Evolutionary conservation across 2,113 vertebrate genomes (phyloP), one percentile per base, ranked within the genome.

Genomic region (Oryctolagus cuniculus): DNA sequence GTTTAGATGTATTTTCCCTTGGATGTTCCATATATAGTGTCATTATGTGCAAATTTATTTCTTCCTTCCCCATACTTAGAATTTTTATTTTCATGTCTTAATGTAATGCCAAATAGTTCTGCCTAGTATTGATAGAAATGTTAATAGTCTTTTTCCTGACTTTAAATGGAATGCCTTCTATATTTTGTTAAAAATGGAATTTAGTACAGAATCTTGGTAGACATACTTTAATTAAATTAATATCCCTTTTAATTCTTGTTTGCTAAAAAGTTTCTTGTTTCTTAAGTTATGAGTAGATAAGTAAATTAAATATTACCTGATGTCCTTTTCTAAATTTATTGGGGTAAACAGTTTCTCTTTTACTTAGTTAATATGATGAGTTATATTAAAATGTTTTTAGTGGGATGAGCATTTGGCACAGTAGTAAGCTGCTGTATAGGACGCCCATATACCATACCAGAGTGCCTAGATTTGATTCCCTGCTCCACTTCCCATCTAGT

Each of bases 161-260:
- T 90, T 93, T 74, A 86, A 86, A 63, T 3, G 12, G 36, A 80
- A 77, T 93, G 17, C 29, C 6, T n/a, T 91, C 44, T 85, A 1
- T 96, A 53, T 75, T 82, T 88, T 17, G 70, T 75, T 38, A 86
- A 61, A 16, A 31, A 87, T 90, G 51, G 77, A 53, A 64, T 95
- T 81, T 93, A 86, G 17, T 86, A 61, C 5, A 61, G 51, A 27
- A 51, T 91, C 29, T 93, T 55, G 12, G 29, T 82, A 72, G 38
- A 63, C 82, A 70, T 53, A 82, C 34, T 63, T 88, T 77, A 64
- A 77, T 87, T 51, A 27, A 58, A 21, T 80, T 90, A 82, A 66
- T 66, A 91, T 31, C 7, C 16, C 22, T 82, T 44, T 22, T 66
- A 6, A 72, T 44, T 53, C n/a, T 90, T 93, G 11, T 69, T 93